A percentile compares a stretch with the other conserved stretches of the same genome.
Evolutionary conservation across 2,888 invertebrate species (phyloP).

Genomic region (Idaea biselata): DNA sequence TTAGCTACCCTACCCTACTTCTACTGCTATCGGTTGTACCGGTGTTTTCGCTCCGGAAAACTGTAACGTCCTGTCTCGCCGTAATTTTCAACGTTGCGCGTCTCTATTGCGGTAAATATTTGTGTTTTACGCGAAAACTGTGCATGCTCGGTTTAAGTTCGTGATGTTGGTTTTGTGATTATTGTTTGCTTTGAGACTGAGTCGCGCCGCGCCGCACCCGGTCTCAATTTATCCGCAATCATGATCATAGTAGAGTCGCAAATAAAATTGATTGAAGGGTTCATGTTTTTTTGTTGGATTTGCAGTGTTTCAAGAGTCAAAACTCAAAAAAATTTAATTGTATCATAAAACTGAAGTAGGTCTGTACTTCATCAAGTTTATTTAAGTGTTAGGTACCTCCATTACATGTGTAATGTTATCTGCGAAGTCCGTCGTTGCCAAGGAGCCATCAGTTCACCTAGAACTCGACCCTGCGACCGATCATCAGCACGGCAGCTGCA

Average conservation of each 20-base stretch:
- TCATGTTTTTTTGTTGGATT: neutral
- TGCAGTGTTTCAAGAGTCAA: neutral
- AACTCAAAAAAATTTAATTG: neutral
- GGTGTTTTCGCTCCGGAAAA: constrained; percentile 50
- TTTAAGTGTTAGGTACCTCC: too few relatives aligned
- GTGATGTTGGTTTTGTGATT: constrained; percentile 29
- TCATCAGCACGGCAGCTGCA: neutral
- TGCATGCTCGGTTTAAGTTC: constrained; percentile 28
- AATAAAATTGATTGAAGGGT: neutral
- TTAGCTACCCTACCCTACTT: constrained; percentile 4
- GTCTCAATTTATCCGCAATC: constrained; percentile 19
- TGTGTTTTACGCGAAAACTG: constrained; percentile 20
- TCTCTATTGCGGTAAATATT: constrained; percentile 25
- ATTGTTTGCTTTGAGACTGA: constrained; percentile 3
- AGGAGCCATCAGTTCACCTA: neutral
- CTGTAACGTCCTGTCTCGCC: constrained; percentile 33
- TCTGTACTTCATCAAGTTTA: too few relatives aligned
- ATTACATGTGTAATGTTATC: neutral
- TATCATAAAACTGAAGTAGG: neutral
- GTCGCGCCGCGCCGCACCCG: constrained; percentile 17
- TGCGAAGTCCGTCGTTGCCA: neutral
- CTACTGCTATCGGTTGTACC: constrained; percentile 20
- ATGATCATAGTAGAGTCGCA: neutral
- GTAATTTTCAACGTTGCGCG: constrained; percentile 25
- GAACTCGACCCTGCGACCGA: neutral